Base-by-base conservation (phyloP, 64 coral and sea anemone genomes). In the Stichodactyla helianthus region DNA sequence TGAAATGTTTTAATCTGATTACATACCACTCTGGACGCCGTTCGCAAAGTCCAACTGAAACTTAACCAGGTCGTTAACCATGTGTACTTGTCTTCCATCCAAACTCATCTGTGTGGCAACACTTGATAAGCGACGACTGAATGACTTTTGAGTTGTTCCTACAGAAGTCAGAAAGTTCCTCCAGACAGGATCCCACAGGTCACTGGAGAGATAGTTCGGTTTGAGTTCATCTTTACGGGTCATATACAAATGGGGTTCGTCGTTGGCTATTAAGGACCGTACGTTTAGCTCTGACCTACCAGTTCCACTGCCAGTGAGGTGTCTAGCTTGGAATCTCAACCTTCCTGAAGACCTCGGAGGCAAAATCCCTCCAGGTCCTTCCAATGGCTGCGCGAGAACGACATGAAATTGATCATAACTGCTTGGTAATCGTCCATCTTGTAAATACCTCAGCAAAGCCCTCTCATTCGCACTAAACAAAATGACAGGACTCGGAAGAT, bases 1-100 rank as follows among this genome's bases (percentile, higher is more conserved):
- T 57, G 55, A 63, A 63, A 19, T 63, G 16, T 19, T 63, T 74
- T 71, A 4, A 14, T 26, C 10, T 77, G 6, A 27, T 14, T 53
- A 52, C 89, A 51, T 83, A 95, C 93, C 93, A 11, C 64, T 71
- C 56, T 87, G 71, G 18, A 91, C 85, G 5, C 93, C 93, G 65
- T 95, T 95, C 7, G 89, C 93, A 70, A 92, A 79, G 82, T 92
- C 87, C 77, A 95, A 53, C 60, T 95, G 93, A 19, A 92, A 86
- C 52, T 89, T 84, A 19, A 95, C 63, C 83, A 95, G 77, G 58
- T 95, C 90, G 50, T 79, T 54, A 52, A 92, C 77, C 20, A 88
- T 88, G 60, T 85, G 86, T 57, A 95, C 60, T 67, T 85, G 71
- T 55, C 93, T 91, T 92, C 93, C 93, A 74, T 65, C 77, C 78